Conservation (phyloP, 2,888 invertebrate genomes). For the Pherbina coryleti region DNA sequence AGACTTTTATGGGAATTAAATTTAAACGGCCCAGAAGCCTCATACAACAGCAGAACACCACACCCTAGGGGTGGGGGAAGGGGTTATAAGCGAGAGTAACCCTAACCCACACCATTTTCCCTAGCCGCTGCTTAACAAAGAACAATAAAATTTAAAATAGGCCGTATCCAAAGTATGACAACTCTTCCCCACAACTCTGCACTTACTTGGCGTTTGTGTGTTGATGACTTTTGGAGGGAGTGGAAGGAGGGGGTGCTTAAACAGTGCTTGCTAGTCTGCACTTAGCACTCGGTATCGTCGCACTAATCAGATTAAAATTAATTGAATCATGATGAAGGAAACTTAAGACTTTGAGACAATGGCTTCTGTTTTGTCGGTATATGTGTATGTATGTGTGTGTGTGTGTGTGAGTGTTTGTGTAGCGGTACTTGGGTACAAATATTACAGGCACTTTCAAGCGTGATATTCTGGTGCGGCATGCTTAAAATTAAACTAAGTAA, state of each 20-base stretch:
- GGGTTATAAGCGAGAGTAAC: no score
- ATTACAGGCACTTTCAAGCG: no score
- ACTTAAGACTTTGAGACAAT: slow-evolving; percentile 22
- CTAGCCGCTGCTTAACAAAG: not conserved
- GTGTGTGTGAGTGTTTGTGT: not conserved
- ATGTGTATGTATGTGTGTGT: not conserved
- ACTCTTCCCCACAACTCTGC: no score
- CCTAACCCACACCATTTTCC: not conserved
- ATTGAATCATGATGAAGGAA: slow-evolving; percentile 26
- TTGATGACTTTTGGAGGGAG: no score
- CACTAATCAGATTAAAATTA: slow-evolving; percentile 26
- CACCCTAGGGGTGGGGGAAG: not conserved
- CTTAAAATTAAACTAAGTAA: no score
- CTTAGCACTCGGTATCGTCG: no score
- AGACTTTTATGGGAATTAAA: slow-evolving; percentile 4
- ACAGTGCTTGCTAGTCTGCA: no score
- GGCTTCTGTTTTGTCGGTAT: not conserved
- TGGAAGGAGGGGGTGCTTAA: no score
- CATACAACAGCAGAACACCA: not conserved
- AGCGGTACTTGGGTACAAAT: no score
- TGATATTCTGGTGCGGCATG: no score
- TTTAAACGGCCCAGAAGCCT: not conserved
- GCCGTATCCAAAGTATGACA: no score
- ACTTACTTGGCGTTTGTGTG: no score
- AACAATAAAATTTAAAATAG: not conserved